Percentiles rank a stretch among this genome's conserved stretches.
Evolutionary conservation across 2,797 vertebrate species (phyloP).

Genomic region (Argentina silus): DNA sequence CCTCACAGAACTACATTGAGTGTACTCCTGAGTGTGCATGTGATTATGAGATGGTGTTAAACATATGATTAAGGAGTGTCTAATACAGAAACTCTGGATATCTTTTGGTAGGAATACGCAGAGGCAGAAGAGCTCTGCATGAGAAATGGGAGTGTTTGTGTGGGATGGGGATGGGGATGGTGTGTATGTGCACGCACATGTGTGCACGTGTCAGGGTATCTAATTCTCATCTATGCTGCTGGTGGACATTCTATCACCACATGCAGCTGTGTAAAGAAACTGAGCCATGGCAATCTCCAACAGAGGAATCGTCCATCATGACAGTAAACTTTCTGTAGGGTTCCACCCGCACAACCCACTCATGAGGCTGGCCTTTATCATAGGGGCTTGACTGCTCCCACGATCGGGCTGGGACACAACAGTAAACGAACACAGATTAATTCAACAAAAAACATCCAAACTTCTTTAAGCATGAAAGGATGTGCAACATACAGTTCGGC

Average conservation of each 20-base stretch:
- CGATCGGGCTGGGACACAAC: slow-evolving; percentile 28
- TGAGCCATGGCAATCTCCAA: slow-evolving; percentile 28
- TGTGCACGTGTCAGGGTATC: not conserved
- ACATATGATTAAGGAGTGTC: slow-evolving; percentile 12
- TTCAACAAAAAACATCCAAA: slow-evolving; percentile 54
- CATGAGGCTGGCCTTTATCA: slow-evolving; percentile 19
- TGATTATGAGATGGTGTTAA: slow-evolving; percentile 23
- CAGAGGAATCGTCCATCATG: not conserved
- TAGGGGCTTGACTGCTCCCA: slow-evolving; percentile 19
- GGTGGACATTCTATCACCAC: slow-evolving; percentile 45
- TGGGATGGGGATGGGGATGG: not conserved
- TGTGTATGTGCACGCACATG: not conserved
- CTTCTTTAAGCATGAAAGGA: slow-evolving; percentile 51
- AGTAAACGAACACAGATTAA: slow-evolving; percentile 55
- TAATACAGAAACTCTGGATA: not conserved
- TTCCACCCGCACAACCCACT: not conserved
- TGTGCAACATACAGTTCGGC: slow-evolving; percentile 34
- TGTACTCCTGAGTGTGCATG: slow-evolving; percentile 15
- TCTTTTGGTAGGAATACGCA: slow-evolving; percentile 50
- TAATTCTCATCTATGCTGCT: slow-evolving; percentile 19
- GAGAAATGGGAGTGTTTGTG: not conserved
- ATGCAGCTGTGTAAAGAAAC: slow-evolving; percentile 31
- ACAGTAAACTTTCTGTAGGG: not conserved
- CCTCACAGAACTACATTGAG: not conserved
- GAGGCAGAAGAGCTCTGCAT: slow-evolving; percentile 22